Percentiles rank a stretch among this genome's conserved stretches.
phyloP scores from a whole-genome alignment of 2,113 vertebrate genomes.

The Hippocampus guttulatus region DNA sequence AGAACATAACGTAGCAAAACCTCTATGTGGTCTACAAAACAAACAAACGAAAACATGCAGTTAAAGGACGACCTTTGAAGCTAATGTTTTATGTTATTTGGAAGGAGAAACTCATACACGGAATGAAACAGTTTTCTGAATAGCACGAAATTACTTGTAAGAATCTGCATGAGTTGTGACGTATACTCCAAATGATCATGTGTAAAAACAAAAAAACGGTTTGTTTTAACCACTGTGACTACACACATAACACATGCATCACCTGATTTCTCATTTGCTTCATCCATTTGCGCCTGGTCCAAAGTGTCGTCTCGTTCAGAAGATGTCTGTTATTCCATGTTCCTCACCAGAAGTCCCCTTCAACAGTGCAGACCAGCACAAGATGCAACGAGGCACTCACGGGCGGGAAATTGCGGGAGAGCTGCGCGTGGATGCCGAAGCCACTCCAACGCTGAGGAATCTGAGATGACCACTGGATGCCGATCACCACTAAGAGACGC shows the following conservation, averaged over 20 bases:
- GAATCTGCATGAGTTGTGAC: background rate
- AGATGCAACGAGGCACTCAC: constrained; percentile 1
- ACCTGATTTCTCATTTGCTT: constrained; percentile 58
- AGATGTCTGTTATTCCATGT: constrained; percentile 68
- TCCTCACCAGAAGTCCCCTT: background rate
- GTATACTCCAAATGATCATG: background rate
- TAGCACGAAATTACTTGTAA: background rate
- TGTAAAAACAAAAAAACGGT: background rate
- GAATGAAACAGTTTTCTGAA: background rate
- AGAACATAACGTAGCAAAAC: background rate
- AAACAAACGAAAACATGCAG: background rate
- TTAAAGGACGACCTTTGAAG: background rate
- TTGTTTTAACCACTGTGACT: background rate
- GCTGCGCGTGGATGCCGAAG: constrained; percentile 14
- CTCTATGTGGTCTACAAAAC: background rate
- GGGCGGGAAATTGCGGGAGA: background rate
- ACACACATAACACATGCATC: constrained; percentile 21
- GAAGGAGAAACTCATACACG: background rate
- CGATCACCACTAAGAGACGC: constrained; percentile 26
- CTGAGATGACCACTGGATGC: background rate
- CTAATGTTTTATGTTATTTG: background rate
- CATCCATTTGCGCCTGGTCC: constrained; percentile 64
- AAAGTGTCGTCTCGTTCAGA: constrained; percentile 67
- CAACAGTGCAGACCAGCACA: background rate
- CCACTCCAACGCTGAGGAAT: background rate